Percentiles rank a stretch among this genome's conserved stretches.
phyloP scores from a whole-genome alignment of 2,888 invertebrate species.

The Tyria jacobaeae region DNA sequence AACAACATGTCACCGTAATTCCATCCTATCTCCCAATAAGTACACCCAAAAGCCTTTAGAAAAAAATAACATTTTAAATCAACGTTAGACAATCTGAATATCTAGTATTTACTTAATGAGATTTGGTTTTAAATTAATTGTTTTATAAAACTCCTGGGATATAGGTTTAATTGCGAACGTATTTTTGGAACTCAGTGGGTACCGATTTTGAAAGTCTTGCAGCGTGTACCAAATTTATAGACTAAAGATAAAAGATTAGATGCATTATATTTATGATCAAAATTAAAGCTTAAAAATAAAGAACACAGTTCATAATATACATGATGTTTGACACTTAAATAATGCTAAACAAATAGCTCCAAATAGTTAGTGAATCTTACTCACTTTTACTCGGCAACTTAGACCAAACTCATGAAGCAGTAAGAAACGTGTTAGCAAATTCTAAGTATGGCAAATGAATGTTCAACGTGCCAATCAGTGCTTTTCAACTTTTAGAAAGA shows the following conservation, averaged over 20 bases:
- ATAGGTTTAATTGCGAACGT: background rate
- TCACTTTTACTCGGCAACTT: background rate
- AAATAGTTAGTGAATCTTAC: background rate
- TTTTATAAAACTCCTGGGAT: background rate
- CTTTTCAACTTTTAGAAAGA: no score
- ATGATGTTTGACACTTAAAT: slow-evolving; percentile 18
- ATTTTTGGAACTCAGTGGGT: background rate
- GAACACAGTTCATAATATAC: slow-evolving; percentile 35
- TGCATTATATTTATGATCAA: slow-evolving; percentile 28
- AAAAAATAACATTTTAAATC: background rate
- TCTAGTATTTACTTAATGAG: no score
- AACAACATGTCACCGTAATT: no score
- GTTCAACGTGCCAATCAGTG: background rate
- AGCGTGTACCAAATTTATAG: slow-evolving; percentile 10
- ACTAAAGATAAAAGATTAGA: slow-evolving; percentile 18
- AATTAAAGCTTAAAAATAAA: slow-evolving; percentile 41
- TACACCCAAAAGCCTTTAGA: background rate
- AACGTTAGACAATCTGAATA: background rate
- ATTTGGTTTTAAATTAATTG: background rate
- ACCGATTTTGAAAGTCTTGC: slow-evolving; percentile 4
- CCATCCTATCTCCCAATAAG: no score
- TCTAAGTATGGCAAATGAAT: no score
- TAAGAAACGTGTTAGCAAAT: background rate
- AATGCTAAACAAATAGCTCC: background rate
- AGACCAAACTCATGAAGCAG: background rate